phyloP scores from a whole-genome alignment of 2,888 invertebrate genomes.

The Pseudoips prasinana region DNA sequence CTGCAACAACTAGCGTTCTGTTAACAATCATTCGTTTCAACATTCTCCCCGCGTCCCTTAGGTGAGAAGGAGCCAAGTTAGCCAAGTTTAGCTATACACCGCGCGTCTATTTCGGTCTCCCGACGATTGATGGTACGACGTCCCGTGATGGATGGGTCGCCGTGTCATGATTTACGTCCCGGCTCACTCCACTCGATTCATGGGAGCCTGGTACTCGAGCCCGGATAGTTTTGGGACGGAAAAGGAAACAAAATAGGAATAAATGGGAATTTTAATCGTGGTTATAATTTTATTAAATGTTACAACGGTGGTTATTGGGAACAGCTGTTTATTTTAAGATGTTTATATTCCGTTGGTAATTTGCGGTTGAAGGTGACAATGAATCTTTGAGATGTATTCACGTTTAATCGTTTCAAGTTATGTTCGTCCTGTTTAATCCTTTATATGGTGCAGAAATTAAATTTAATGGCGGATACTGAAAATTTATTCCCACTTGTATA shows the following conservation, averaged over 20 bases:
- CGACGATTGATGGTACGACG: conserved; percentile 67
- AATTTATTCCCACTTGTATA: no score
- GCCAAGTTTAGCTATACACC: conserved; percentile 48
- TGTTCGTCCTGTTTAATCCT: no score
- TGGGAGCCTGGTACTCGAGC: conserved; percentile 57
- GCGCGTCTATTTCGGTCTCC: conserved; percentile 64
- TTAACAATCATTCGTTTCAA: conserved; percentile 22
- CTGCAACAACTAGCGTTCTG: conserved; percentile 16
- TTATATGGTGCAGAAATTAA: no score
- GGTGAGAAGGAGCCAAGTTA: conserved; percentile 40
- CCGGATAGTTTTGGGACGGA: conserved; percentile 26
- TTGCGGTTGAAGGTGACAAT: conserved; percentile 4
- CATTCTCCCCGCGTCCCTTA: conserved; percentile 33
- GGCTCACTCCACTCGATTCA: conserved; percentile 57
- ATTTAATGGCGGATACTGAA: no score
- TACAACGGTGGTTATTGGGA: conserved; percentile 16
- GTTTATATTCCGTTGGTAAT: neutral
- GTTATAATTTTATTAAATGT: conserved; percentile 33
- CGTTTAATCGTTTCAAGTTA: no score
- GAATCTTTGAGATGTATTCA: no score
- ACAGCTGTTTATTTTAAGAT: no score
- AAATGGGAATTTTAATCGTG: conserved; percentile 37
- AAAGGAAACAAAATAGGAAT: conserved; percentile 38
- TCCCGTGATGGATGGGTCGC: conserved; percentile 69
- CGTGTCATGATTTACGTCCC: conserved; percentile 69